Evolutionary conservation across 2,797 vertebrate genomes (phyloP), one percentile per base, ranked within the genome.

Genomic region (Cichlasoma orientale): DNA sequence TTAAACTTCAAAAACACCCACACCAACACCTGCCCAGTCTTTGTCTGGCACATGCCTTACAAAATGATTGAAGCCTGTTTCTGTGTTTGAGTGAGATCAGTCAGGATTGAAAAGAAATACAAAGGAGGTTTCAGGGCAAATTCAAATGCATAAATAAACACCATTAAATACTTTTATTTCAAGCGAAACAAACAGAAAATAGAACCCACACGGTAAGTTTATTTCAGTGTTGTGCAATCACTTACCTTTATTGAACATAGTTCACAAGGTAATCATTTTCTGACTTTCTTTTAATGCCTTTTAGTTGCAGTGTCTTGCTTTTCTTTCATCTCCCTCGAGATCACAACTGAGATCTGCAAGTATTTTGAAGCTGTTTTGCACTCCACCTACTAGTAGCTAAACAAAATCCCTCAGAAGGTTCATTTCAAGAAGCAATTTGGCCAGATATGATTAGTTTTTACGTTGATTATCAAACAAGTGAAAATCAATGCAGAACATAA

Each of bases 1-100:
- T 61, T 77, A 16, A 69, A 82, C 55, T 84, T 38, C 13, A 80
- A 53, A 50, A 74, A 85, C 83, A 78, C 80, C 78, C 74, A 70
- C 77, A 79, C 27, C 74, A 81, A 76, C 88, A 82, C 86, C 82
- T 90, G 85, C 68, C 82, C 73, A 52, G 57, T 82, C 57, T 80
- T 18, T 61, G 50, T 23, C 77, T 89, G 80, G 79, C 76, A 78
- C 74, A 73, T 41, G 80, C 69, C 69, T 80, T 13, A 12, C 81
- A 74, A 78, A 72, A 78, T 77, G 58, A 86, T 56, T 70, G 71
- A 82, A 77, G 54, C 31, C 3, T 74, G 52, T 56, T 78, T 6
- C 29, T 75, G 56, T 52, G 29, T 72, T 52, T 84, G 57, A 79
- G 38, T 33, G 47, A 81, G 88, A 82, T 33, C 33, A 61, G 56